phyloP scores from a whole-genome alignment of 2,797 vertebrate species.

The Loris lydekkerianus region DNA sequence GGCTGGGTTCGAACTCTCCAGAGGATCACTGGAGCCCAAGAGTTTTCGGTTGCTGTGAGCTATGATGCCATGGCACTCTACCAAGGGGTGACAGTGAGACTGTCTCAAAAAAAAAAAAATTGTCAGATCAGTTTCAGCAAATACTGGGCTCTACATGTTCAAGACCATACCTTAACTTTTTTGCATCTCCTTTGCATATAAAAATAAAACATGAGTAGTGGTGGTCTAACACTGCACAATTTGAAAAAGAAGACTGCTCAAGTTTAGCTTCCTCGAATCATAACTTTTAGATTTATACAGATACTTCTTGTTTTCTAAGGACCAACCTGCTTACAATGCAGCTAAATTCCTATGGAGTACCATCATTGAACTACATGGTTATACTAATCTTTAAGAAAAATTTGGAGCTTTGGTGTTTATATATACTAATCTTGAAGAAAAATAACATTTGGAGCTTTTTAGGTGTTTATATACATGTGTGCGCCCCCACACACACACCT shows the following conservation, averaged over 20 bases:
- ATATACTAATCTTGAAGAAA: no score
- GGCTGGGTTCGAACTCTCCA: no score
- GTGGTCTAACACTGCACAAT: not conserved
- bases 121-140: not conserved
- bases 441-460: no score
- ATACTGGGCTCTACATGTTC: not conserved
- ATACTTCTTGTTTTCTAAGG: not conserved
- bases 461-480: no score
- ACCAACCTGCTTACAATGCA: no score
- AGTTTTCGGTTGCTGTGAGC: no score
- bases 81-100: no score
- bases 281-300: constrained; percentile 7
- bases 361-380: not conserved
- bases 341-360: no score
- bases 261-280: constrained; percentile 28
- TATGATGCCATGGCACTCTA: no score
- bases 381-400: constrained; percentile 32
- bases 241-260: constrained; percentile 40
- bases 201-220: not conserved
- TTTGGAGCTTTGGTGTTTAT: not conserved
- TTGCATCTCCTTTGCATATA: not conserved
- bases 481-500: no score
- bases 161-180: not conserved
- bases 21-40: no score
- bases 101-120: no score